Evolutionary conservation across 2,888 invertebrate genomes (phyloP), one percentile per base, ranked within the genome.

Genomic region (Apomyelois bistriatella): DNA sequence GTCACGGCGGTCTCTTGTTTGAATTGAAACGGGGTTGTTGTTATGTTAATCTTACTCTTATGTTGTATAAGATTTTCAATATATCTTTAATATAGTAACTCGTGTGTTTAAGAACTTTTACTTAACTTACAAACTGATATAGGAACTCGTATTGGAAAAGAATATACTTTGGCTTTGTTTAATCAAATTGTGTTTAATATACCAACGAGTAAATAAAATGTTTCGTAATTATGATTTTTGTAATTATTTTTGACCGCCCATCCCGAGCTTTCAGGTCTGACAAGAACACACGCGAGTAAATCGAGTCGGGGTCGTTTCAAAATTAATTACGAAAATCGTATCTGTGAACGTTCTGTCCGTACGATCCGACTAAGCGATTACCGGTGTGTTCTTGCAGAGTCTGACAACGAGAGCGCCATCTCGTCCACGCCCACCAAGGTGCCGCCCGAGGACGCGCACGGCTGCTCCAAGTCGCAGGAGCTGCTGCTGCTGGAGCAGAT

Each of bases 321-420:
- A 90, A 82, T 68, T 88, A 90, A 89, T 89, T 89, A 90, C 89
- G 82, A 86, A 88, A 88, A 88, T 87, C 86, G 82, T 83, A 54
- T 50, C 48, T 58, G 60, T 60, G 48, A 62, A 55, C 16, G 58
- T 57, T 43, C 58, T 56, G 61, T 15, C 1, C 64, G 70, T 41
- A 62, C 66, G 70, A 77, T 54, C 53, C 43, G 42, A 56, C 69
- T 84, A 77, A 84, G 76, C 76, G 79, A 72, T 74, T 65, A 70
- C 72, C 76, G 74, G 83, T 92, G 92, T 93, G 92, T 94, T 94
- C 92, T 94, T 94, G 91, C 94, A 95, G 95, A 95, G 86, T 94
- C 95, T 71, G 94, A 95, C 91, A 93, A 91, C 81, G 95, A 95
- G 91, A 94, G 94, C 79, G 92, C 91, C 64, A 92, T 93, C 22